Evolutionary conservation across 2,113 vertebrate genomes (phyloP).

Genomic region (Xenotilapia longispinis): DNA sequence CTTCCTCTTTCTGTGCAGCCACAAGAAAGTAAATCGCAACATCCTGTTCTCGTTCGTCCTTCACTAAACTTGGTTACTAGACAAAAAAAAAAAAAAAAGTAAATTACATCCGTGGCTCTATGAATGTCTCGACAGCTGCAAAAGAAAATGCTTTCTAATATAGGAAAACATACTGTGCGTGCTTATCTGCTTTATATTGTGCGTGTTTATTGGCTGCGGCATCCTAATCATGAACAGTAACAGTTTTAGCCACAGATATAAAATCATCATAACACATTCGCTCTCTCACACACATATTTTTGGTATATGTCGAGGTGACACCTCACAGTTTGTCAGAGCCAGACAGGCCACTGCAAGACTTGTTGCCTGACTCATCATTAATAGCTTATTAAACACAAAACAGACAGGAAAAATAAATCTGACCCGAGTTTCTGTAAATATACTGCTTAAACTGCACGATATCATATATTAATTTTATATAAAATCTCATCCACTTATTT

Average conservation of each 20-base stretch:
- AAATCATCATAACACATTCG: background rate
- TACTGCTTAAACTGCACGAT: background rate
- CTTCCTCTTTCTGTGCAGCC: background rate
- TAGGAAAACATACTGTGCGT: background rate
- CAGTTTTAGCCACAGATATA: background rate
- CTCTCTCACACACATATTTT: background rate
- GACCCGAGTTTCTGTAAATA: background rate
- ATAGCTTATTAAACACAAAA: conserved; percentile 11
- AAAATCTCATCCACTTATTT: background rate
- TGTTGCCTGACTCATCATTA: conserved; percentile 64
- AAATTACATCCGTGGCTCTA: background rate
- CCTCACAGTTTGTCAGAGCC: conserved; percentile 50
- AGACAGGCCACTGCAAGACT: conserved; percentile 59
- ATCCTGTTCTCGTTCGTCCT: background rate
- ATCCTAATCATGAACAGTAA: background rate
- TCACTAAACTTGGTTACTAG: accelerated
- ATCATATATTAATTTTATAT: background rate
- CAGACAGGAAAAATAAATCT: background rate
- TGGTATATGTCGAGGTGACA: conserved; percentile 13
- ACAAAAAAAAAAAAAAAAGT: background rate
- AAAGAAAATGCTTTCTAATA: background rate
- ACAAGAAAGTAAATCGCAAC: background rate
- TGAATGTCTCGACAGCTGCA: background rate
- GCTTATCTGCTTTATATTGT: conserved; percentile 6
- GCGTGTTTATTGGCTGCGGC: background rate